Conservation (phyloP, 1,140 invertebrate genomes). For the Bombyx mori region ASM3026992v2 NC_085122.1:14038501-14039000, state of each 20-base stretch:
- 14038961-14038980: not conserved
- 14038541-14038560: too few species aligned
- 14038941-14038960: slow-evolving; percentile 1
- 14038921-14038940: slow-evolving; percentile 14
- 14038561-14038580: not conserved
- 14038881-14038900: slow-evolving; percentile 3
- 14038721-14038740: slow-evolving; percentile 68
- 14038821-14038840: slow-evolving; percentile 49
- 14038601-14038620: slow-evolving; percentile 3
- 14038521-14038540: too few species aligned
- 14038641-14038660: slow-evolving; percentile 39
- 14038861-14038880: slow-evolving; percentile 6
- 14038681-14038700: slow-evolving; percentile 26
- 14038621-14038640: not conserved
- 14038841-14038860: slow-evolving; percentile 44
- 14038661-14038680: slow-evolving; percentile 35
- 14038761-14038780: slow-evolving; percentile 69
- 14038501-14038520: too few species aligned
- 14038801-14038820: slow-evolving; percentile 71
- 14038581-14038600: slow-evolving; percentile 6
- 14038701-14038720: slow-evolving; percentile 32
- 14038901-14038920: slow-evolving; percentile 19
- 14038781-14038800: slow-evolving; percentile 54
- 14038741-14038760: slow-evolving; percentile 64
- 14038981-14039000: not conserved